Evolutionary conservation across 1,140 invertebrate genomes (phyloP).

Genomic region (Heterodera schachtii): DNA sequence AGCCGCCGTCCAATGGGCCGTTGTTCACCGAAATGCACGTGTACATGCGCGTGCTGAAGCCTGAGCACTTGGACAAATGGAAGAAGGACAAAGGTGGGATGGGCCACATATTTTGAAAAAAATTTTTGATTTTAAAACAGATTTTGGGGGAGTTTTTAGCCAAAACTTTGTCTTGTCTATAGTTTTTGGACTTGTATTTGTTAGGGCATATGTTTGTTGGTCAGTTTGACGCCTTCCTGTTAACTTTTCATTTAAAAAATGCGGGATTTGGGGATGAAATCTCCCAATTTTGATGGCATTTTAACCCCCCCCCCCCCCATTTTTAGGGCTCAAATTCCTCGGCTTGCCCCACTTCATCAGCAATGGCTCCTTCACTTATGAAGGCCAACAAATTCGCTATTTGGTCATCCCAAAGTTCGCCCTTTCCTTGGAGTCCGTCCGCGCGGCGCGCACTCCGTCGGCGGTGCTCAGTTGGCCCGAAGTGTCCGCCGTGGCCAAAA

Average conservation of each 20-base stretch:
- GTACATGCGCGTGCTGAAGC: constrained; percentile 50
- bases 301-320: too few species aligned
- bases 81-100: constrained; percentile 51
- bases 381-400: constrained; percentile 46
- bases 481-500: constrained; percentile 21
- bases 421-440: constrained; percentile 40
- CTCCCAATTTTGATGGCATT: too few species aligned
- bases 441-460: constrained; percentile 28
- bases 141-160: background rate
- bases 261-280: too few species aligned
- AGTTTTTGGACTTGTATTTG: too few species aligned
- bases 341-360: constrained; percentile 46
- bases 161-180: background rate
- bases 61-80: constrained; percentile 42
- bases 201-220: too few species aligned
- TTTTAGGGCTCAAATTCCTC: constrained; percentile 45
- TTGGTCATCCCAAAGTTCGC: constrained; percentile 49
- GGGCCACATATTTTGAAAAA: too few species aligned
- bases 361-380: constrained; percentile 44
- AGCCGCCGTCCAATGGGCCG: constrained; percentile 53
- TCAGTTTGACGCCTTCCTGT: background rate
- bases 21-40: constrained; percentile 57
- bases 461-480: constrained; percentile 32
- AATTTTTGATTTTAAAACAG: constrained; percentile 32
- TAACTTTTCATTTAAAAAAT: constrained; percentile 39